A percentile compares a stretch with the other conserved stretches of the same genome.
Conservation (phyloP, 2,888 invertebrate genomes). For the Aphodius sticticus region DNA sequence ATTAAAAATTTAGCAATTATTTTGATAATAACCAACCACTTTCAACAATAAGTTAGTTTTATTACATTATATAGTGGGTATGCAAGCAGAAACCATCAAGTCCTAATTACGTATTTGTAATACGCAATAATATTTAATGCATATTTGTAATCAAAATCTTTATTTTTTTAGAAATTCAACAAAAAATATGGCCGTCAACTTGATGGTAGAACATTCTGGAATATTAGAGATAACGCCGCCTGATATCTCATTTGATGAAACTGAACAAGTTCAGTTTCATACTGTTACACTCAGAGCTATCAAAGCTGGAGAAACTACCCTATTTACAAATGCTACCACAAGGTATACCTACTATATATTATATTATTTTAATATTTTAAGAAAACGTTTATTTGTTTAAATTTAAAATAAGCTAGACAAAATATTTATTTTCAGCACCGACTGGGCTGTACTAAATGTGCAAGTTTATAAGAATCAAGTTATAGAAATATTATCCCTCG, state of each 20-base stretch:
- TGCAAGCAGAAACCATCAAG: no score
- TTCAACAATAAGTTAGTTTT: no score
- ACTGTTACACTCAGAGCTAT: conserved; percentile 22
- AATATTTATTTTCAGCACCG: conserved; percentile 64
- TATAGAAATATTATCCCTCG: conserved; percentile 72
- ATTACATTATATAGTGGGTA: no score
- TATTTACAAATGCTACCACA: conserved; percentile 29
- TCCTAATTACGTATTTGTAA: no score
- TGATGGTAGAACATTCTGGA: conserved; percentile 28
- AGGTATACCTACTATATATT: conserved; percentile 25
- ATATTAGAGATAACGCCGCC: conserved; percentile 27
- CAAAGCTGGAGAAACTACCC: conserved; percentile 31
- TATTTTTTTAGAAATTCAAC: conserved; percentile 25
- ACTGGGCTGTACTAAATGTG: conserved; percentile 73
- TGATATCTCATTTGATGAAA: conserved; percentile 10
- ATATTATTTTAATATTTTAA: not conserved
- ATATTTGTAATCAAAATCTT: not conserved
- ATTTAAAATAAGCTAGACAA: not conserved
- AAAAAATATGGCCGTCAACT: conserved; percentile 11
- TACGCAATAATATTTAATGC: no score
- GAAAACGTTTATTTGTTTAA: not conserved
- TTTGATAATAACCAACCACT: no score
- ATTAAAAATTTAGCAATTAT: no score
- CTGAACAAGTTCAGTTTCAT: conserved; percentile 6
- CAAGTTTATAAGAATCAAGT: conserved; percentile 73